Evolutionary conservation across 2,888 invertebrate genomes (phyloP).

Genomic region (Phragmatobia fuliginosa): DNA sequence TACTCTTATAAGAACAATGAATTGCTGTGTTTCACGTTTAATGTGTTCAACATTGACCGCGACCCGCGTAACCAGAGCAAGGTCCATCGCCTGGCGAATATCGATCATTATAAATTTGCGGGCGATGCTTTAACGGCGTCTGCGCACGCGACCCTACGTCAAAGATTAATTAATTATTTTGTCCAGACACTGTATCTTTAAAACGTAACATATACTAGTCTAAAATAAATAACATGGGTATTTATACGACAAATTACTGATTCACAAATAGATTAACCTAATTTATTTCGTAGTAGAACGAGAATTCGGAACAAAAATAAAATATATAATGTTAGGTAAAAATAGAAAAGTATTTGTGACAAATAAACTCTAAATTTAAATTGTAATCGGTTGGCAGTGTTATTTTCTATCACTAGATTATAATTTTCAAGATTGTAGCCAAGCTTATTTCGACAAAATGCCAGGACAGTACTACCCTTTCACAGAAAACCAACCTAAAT

Average conservation of each 20-base stretch:
- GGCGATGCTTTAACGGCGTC: slow-evolving; percentile 77
- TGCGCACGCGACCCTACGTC: slow-evolving; percentile 80
- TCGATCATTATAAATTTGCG: slow-evolving; percentile 85
- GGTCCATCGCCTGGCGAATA: slow-evolving; percentile 76
- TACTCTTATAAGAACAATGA: slow-evolving; percentile 9
- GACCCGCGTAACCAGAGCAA: slow-evolving; percentile 70
- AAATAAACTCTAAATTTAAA: not conserved
- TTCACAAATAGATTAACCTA: not conserved
- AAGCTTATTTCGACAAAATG: too few species aligned
- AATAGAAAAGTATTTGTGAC: not conserved
- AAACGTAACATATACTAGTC: not conserved
- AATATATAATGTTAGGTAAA: not conserved
- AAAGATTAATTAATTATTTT: slow-evolving; percentile 61
- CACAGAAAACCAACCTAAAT: too few species aligned
- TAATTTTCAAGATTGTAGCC: too few species aligned
- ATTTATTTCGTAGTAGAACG: not conserved
- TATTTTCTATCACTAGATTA: not conserved
- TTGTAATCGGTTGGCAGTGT: not conserved
- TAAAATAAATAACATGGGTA: not conserved
- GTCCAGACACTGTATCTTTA: not conserved
- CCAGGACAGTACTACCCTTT: too few species aligned
- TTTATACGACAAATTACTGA: not conserved
- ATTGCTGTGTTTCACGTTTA: not conserved
- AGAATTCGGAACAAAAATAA: not conserved
- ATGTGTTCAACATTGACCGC: slow-evolving; percentile 27